Base-by-base conservation (phyloP, 2,888 invertebrate genomes). In the Pseudococcus viburni region DNA sequence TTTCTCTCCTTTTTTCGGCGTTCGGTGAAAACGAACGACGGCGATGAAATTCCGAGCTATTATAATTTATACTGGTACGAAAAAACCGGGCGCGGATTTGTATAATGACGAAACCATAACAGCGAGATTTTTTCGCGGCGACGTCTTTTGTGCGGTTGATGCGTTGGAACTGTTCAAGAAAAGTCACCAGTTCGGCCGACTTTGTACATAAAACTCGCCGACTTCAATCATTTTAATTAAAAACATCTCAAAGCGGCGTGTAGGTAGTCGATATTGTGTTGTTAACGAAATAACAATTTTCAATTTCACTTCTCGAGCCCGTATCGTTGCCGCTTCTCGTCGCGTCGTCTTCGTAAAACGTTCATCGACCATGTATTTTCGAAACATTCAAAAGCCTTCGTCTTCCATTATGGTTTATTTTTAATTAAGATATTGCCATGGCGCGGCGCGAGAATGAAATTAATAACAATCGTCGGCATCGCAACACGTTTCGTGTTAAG, bases 221-320 rank as follows among this genome's bases (percentile, higher is more conserved):
- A 33, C 33, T 73, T 73, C 33, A 73, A 73, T 73, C 73, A 73
- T 33, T 73, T 73, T 73, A 73, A 73, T 73, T 73, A 73, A 73
- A 73, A 73, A 73, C 17, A 73, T 33, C 33, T 73, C 33, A 73
- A 73, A 73, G 73, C 73, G 33, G 33, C 73, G 73, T 73, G 33
- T 73, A 73, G 73, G 33, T 73, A 73, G 33, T 73, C 17, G 73
- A 33, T 73, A 73, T 33, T 73, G 42, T 42, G 42, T 42, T 42
- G 73, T 73, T 73, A 33, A 73, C 73, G 73, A 73, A 64, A 64
- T 64, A 73, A 73, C 73, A 17, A 73, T 73, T 73, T 73, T 73
- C 73, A 73, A 68, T 68, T 68, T 68, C 68, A 68, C 68, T 68
- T 68, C 68, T 68, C 19, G 59, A 8, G 64, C 22, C 22, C 0